phyloP scores from a whole-genome alignment of 2,797 vertebrate species.

The Scleropages formosus region DNA sequence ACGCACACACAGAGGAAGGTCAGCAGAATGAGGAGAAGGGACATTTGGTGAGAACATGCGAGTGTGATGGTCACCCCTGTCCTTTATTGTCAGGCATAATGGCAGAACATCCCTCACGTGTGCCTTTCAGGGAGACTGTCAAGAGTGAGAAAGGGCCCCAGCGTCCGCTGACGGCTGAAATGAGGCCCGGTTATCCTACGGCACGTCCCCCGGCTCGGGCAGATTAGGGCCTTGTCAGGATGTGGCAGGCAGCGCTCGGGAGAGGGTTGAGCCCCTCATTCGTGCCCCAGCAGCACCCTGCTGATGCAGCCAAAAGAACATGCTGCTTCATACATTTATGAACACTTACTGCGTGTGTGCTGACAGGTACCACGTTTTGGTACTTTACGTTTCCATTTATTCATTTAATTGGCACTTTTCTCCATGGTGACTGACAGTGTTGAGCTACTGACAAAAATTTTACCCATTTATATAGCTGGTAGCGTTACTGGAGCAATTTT shows the following conservation, averaged over 20 bases:
- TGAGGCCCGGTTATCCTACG: conserved; percentile 16
- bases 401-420: too few species aligned
- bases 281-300: conserved; percentile 34
- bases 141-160: conserved; percentile 19
- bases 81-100: conserved; percentile 17
- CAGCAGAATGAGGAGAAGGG: background rate
- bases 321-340: conserved; percentile 55
- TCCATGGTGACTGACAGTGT: too few species aligned
- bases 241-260: conserved; percentile 42
- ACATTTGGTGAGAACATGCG: conserved; percentile 3
- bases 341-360: conserved; percentile 58
- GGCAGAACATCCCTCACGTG: background rate
- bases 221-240: conserved; percentile 34
- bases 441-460: too few species aligned
- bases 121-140: background rate
- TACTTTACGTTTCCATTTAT: background rate
- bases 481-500: too few species aligned
- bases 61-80: background rate
- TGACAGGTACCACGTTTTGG: conserved; percentile 40
- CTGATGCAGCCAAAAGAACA: conserved; percentile 54
- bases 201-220: conserved; percentile 21
- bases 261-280: conserved; percentile 50
- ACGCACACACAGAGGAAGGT: background rate
- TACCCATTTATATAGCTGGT: too few species aligned
- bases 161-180: conserved; percentile 18